Base-by-base conservation (phyloP, 2,888 invertebrate genomes). In the Trichopria drosophilae region DNA sequence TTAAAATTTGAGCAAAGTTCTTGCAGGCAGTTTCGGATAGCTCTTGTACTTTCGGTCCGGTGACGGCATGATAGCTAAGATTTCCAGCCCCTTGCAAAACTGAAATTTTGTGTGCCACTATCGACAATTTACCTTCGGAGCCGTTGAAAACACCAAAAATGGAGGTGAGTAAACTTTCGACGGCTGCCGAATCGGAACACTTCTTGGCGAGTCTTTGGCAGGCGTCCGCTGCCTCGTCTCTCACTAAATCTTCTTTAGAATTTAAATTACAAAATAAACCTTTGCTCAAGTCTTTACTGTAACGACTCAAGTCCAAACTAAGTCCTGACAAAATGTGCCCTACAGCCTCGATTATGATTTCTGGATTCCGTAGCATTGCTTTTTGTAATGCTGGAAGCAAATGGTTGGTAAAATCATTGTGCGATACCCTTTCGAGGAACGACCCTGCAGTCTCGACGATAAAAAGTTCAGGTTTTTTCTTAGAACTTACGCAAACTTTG, bases 281-380 rank as follows among this genome's bases (percentile, higher is more conserved):
- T 76, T 90, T 92, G 12, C 89, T 90, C 39, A 96, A 81, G 61
- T 90, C 90, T 29, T 82, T 74, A 5, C 87, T 86, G 72, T 88
- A 86, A 39, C 83, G 82, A 67, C 91, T 92, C 19, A 95, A 79
- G 69, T 91, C 88, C 4, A 93, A 75, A 44, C 83, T 80, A 5
- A 93, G 70, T 43, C 85, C 84, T 6, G 81, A 80, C 18, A 95
- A 76, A 52, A 94, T 84, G 37, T 85, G 80, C 0, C 89, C 89
- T 26, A 95, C 87, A 13, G 86, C 85, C 71, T 88, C 84, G 15
- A 95, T 80, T 55, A 91, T 88, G 43, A 93, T 85, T 80, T 98
- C 98, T 0, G 98, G 96, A 77, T 91, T 95, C 41, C 98, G 79
- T 20, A 98, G 79, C 85, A 97, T 88, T 15, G 93, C 86, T 72